Evolutionary conservation across 2,888 invertebrate species (phyloP).

Genomic region (Germaria angustata): DNA sequence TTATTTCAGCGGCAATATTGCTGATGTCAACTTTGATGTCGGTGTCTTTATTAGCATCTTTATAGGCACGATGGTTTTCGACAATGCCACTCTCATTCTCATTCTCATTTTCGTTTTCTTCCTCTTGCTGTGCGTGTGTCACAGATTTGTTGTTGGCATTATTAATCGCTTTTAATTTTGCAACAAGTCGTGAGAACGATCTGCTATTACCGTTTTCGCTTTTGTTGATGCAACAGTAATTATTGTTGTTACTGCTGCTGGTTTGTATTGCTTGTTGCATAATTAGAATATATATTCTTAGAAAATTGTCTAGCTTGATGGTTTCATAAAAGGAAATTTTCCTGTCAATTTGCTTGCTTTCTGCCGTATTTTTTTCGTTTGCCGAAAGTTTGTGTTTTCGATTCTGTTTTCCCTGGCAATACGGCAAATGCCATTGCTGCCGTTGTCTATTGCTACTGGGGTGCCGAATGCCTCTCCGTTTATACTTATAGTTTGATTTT

Average conservation of each 20-base stretch:
- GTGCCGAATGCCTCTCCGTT: slow-evolving; percentile 74
- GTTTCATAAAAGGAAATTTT: slow-evolving; percentile 30
- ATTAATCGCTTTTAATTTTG: slow-evolving; percentile 23
- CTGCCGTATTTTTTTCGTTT: not conserved
- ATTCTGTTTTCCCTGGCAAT: slow-evolving; percentile 2
- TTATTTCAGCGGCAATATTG: slow-evolving; percentile 59
- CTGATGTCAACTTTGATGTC: slow-evolving; percentile 68
- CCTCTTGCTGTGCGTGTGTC: not conserved
- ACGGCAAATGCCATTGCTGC: not conserved
- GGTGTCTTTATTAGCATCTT: slow-evolving; percentile 55
- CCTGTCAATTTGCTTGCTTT: slow-evolving; percentile 28
- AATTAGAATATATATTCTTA: slow-evolving; percentile 54
- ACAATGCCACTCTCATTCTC: no score
- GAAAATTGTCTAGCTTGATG: slow-evolving; percentile 39
- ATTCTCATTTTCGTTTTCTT: no score
- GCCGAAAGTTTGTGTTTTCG: slow-evolving; percentile 42
- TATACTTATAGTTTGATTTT: slow-evolving; percentile 80
- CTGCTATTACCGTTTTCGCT: slow-evolving; percentile 39
- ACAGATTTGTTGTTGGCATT: slow-evolving; percentile 28
- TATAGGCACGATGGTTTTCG: slow-evolving; percentile 29
- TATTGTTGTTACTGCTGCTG: slow-evolving; percentile 63
- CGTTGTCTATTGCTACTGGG: not conserved
- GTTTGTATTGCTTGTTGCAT: slow-evolving; percentile 69
- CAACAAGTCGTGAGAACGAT: slow-evolving; percentile 15
- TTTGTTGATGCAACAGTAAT: slow-evolving; percentile 62